These are phyloP conservation scores for Anoplophora glabripennis DNA, from an alignment of 1,140 invertebrate species.

Conservation along the genomic window DNA sequence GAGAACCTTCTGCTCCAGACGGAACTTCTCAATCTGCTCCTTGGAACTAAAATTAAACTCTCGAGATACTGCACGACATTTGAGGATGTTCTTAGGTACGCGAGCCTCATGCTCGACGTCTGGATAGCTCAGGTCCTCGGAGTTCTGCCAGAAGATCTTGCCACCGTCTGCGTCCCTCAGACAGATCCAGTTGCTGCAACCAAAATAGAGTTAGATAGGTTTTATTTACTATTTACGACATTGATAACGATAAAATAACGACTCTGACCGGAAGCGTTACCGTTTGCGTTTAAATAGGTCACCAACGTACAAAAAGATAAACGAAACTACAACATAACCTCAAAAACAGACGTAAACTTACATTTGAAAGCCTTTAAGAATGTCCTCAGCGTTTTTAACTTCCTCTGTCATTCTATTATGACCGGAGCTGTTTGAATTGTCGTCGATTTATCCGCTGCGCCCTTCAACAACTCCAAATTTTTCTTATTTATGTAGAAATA, in stretches of 20 bases:
- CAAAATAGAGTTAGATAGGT: background rate
- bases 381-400: constrained; percentile 50
- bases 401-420: constrained; percentile 40
- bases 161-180: constrained; percentile 93
- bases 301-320: too few species aligned
- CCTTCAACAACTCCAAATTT: background rate
- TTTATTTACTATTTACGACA: background rate
- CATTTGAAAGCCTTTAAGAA: constrained; percentile 60
- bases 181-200: constrained; percentile 95
- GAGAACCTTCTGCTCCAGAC: constrained; percentile 83
- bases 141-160: constrained; percentile 96
- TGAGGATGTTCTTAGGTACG: constrained; percentile 95
- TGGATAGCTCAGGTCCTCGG: constrained; percentile 91
- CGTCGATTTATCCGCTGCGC: background rate
- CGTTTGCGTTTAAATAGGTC: background rate
- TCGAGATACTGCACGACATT: constrained; percentile 91
- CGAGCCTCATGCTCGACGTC: constrained; percentile 92
- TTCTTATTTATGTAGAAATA: background rate
- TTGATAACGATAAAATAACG: background rate
- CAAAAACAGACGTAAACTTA: constrained; percentile 50
- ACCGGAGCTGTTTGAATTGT: too few species aligned
- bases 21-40: constrained; percentile 94
- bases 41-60: constrained; percentile 99
- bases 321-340: background rate
- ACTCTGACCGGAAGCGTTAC: too few species aligned